Base-by-base conservation (phyloP, 2,113 vertebrate genomes). In the Mustela lutreola region DNA sequence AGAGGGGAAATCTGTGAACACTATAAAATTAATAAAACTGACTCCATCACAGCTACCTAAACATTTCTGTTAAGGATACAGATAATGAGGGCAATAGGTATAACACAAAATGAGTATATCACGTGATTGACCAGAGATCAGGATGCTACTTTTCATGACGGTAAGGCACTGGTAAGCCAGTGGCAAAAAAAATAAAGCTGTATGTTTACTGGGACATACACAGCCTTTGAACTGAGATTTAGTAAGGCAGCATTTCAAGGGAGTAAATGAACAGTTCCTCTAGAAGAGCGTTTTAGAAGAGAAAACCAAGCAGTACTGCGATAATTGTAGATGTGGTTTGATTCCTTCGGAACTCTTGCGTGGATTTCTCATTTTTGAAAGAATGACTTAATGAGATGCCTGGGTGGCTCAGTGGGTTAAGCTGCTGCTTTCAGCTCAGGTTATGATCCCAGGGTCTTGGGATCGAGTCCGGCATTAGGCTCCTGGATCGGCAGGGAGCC, bases 171-270 rank as follows among this genome's bases (percentile, higher is more conserved):
- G 22, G 70, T 80, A 94, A 80, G 87, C n/a, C 2, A 8, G 10
- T 58, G 65, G 36, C 33, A 33, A 83, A 71, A 50, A 31, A 67
- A 45, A 81, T 63, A 94, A 39, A 83, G 2, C 6, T 50, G 5
- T 83, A 53, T 85, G 28, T 85, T 94, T 92, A 4, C 19, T 91
- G 71, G 58, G 58, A 45, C 50, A 36, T 42, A 19, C 3, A 22
- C 16, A 76, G 56, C 67, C 65, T 90, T 67, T 84, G 93, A 92
- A 82, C 71, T 73, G 75, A 95, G 79, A 36, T 86, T 87, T 91
- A 71, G 78, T 45, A 86, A 65, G 67, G 58, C 60, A 76, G 8
- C 16, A 28, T 81, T 94, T 97, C 10, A 62, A 81, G 56, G 10
- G 33, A 58, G 42, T 39, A 53, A 79, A 70, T 45, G 45, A 79